A percentile compares a stretch with the other conserved stretches of the same genome.
phyloP scores from a whole-genome alignment of 2,888 invertebrate species.

The Coelinius sp. region DNA sequence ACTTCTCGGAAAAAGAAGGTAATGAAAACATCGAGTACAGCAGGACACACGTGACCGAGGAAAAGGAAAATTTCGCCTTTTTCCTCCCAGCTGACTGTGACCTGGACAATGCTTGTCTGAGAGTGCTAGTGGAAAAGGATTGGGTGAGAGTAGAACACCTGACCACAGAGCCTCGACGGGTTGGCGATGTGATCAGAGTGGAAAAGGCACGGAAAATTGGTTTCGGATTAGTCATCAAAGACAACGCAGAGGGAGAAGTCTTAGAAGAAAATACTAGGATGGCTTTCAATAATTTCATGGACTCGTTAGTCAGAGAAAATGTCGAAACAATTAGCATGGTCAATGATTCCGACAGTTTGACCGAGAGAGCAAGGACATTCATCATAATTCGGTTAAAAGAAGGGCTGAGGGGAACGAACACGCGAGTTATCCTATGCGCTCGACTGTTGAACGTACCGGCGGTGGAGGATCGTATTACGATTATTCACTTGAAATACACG shows the following conservation, averaged over 20 bases:
- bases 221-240: not conserved
- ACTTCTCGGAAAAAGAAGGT: not conserved
- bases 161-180: not conserved
- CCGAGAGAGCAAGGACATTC: not conserved
- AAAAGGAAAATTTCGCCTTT: not conserved
- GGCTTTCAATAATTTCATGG: not conserved
- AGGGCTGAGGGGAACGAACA: not conserved
- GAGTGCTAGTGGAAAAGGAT: not conserved
- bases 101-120: not conserved
- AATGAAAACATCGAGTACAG: not conserved
- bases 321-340: not conserved
- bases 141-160: not conserved
- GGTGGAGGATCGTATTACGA: not conserved
- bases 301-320: not conserved
- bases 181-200: not conserved
- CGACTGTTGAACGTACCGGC: not conserved
- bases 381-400: not conserved
- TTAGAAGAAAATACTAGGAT: not conserved
- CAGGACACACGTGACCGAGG: not conserved
- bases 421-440: not conserved
- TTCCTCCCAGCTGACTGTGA: not conserved
- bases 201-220: not conserved
- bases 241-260: not conserved
- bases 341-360: not conserved
- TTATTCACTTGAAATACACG: not conserved